Conservation (phyloP, 2,113 vertebrate genomes). For the Empidonax alnorum region DNA sequence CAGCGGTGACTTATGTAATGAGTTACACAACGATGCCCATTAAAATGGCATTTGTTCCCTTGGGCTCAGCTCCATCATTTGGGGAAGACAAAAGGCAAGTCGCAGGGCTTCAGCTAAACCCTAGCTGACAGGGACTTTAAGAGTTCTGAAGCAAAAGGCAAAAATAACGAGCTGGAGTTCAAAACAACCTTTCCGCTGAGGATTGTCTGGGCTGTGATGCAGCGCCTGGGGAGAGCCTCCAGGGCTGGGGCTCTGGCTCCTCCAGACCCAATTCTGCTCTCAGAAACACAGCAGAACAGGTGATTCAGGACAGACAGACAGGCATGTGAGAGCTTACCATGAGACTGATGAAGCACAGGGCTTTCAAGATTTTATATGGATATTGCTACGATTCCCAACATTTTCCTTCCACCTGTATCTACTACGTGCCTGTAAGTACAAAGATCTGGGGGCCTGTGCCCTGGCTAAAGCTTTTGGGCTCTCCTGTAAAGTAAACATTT, state of each 20-base stretch:
- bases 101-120: constrained; percentile 44
- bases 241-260: neutral
- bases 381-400: neutral
- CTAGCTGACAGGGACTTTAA: constrained; percentile 29
- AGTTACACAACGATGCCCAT: constrained; percentile 66
- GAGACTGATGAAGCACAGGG: accelerated
- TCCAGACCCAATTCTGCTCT: neutral
- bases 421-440: neutral
- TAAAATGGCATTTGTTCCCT: constrained; percentile 62
- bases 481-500: neutral
- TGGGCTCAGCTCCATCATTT: constrained; percentile 60
- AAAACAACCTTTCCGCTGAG: neutral
- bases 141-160: constrained; percentile 46
- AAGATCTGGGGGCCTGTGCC: neutral
- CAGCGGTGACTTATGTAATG: constrained; percentile 66
- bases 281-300: neutral
- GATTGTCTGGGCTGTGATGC: neutral
- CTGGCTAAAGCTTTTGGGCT: neutral
- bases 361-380: neutral
- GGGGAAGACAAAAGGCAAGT: constrained; percentile 58
- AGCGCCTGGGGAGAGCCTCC: neutral
- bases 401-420: neutral
- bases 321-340: neutral
- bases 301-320: neutral
- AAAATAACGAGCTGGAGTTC: constrained; percentile 46